A percentile compares a stretch with the other conserved stretches of the same genome.
Conservation (phyloP, 2,888 invertebrate species). For the Polymixis lichenea region DNA sequence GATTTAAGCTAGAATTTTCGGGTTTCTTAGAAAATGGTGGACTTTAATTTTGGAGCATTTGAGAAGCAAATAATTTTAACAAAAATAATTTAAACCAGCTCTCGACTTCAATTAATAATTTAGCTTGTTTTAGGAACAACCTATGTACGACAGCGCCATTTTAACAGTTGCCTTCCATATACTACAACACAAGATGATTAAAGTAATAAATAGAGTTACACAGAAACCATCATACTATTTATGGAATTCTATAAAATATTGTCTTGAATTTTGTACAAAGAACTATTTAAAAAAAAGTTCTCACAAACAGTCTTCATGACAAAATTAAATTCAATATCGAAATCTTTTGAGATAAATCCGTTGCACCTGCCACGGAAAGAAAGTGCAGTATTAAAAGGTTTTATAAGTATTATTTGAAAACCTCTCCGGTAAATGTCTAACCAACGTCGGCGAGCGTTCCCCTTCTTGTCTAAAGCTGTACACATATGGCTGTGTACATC, state of each 20-base stretch:
- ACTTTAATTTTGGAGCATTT: too few relatives aligned
- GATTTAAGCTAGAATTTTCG: too few relatives aligned
- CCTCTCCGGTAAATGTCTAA: conserved; percentile 62
- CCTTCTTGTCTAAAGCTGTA: conserved; percentile 52
- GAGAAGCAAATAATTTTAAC: too few relatives aligned
- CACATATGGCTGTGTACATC: conserved; percentile 36
- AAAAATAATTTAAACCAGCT: too few relatives aligned
- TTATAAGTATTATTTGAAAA: conserved; percentile 71
- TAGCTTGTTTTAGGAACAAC: too few relatives aligned
- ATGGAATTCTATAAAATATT: neutral
- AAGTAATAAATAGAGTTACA: too few relatives aligned
- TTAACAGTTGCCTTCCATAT: too few relatives aligned
- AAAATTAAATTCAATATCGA: conserved; percentile 49
- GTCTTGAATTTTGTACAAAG: neutral
- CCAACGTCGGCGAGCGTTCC: conserved; percentile 50
- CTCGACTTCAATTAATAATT: too few relatives aligned
- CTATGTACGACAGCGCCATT: too few relatives aligned
- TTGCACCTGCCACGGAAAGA: conserved; percentile 64
- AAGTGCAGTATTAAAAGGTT: conserved; percentile 70
- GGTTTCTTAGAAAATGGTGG: too few relatives aligned
- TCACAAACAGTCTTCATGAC: neutral
- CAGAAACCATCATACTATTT: too few relatives aligned
- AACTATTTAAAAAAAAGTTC: conserved; percentile 3
- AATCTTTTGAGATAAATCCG: conserved; percentile 63
- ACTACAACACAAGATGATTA: too few relatives aligned